Evolutionary conservation across 2,888 invertebrate genomes (phyloP).

Genomic region (Dolomedes plantarius): DNA sequence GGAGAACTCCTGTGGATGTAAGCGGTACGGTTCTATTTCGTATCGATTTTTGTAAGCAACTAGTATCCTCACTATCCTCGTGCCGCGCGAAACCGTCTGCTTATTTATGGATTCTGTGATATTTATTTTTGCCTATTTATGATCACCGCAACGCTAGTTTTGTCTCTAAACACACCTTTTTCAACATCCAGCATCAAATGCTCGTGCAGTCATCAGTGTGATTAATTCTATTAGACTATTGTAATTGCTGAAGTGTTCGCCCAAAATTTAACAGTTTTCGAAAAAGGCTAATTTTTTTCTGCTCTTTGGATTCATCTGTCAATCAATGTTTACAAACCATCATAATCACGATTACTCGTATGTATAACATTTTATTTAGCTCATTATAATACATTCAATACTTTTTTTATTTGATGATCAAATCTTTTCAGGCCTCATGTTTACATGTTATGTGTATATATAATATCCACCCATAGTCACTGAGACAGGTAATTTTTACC

Average conservation of each 20-base stretch:
- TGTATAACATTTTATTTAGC: neutral
- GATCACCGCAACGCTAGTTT: neutral
- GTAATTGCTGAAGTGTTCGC: neutral
- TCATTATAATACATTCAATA: neutral
- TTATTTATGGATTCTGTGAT: slow-evolving; percentile 14
- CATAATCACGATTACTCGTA: neutral
- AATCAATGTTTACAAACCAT: neutral
- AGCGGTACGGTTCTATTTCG: slow-evolving; percentile 17
- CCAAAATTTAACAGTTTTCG: neutral
- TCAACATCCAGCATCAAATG: neutral
- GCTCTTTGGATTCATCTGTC: neutral
- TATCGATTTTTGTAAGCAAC: slow-evolving; percentile 16
- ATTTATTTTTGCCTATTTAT: slow-evolving; percentile 2
- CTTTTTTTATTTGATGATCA: too few relatives aligned
- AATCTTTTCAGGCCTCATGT: too few relatives aligned
- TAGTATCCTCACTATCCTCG: slow-evolving; percentile 13
- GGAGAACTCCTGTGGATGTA: slow-evolving; percentile 2
- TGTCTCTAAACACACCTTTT: neutral
- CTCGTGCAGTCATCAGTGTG: neutral
- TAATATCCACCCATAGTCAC: too few relatives aligned
- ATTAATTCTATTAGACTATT: neutral
- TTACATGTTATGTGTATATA: too few relatives aligned
- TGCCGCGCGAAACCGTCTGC: slow-evolving; percentile 14
- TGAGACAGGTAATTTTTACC: too few relatives aligned
- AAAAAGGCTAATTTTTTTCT: neutral